phyloP scores from a whole-genome alignment of 2,113 vertebrate genomes.

The Orcinus orca region DNA sequence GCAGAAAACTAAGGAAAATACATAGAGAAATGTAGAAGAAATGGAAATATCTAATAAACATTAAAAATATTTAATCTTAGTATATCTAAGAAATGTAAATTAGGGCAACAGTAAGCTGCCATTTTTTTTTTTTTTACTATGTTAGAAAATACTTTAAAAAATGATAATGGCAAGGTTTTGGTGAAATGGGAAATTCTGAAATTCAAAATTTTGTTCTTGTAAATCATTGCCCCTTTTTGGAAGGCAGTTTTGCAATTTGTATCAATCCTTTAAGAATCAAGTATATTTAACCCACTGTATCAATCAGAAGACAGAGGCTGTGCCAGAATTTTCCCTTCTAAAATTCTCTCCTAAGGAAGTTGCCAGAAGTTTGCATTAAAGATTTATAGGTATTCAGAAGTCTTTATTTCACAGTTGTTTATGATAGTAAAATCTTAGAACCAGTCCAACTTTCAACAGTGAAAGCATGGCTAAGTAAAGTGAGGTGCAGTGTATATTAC shows the following conservation, averaged over 20 bases:
- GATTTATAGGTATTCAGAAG: not conserved
- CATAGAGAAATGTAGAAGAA: not conserved
- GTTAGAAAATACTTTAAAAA: not conserved
- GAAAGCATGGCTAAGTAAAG: not conserved
- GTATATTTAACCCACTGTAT: not conserved
- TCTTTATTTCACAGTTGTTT: not conserved
- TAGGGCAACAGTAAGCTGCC: not conserved
- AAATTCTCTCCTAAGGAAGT: not conserved
- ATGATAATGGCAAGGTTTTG: not conserved
- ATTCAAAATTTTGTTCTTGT: not conserved
- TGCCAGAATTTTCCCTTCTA: not conserved
- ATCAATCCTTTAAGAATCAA: not conserved
- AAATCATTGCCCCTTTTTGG: not conserved
- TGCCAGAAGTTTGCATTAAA: not conserved
- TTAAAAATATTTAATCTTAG: not conserved
- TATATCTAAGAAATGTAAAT: constrained; percentile 8
- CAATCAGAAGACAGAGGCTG: not conserved
- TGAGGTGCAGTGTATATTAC: not conserved
- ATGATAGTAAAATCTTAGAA: not conserved
- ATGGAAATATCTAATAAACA: not conserved
- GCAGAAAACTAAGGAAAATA: not conserved
- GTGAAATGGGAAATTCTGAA: not conserved
- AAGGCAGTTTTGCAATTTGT: not conserved
- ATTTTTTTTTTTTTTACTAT: not conserved
- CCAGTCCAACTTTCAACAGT: not conserved